A percentile compares a stretch with the other conserved stretches of the same genome.
Evolutionary conservation across 1,140 invertebrate genomes (phyloP).

Genomic region (Drepana arcuata): DNA sequence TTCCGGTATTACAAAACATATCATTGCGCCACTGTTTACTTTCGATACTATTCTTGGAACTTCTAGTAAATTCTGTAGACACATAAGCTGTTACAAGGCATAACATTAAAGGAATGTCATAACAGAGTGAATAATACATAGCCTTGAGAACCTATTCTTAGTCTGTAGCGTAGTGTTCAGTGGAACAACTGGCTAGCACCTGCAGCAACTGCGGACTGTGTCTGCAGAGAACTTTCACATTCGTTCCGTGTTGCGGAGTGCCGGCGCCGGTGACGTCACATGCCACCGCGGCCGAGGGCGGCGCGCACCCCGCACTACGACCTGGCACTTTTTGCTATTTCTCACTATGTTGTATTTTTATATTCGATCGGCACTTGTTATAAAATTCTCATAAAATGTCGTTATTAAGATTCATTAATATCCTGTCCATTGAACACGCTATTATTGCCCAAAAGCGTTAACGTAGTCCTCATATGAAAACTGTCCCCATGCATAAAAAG

Average conservation of each 20-base stretch:
- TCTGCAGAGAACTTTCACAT: slow-evolving; percentile 64
- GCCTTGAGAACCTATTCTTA: slow-evolving; percentile 10
- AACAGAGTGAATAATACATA: background rate
- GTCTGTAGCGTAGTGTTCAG: slow-evolving; percentile 15
- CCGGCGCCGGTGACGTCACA: slow-evolving; percentile 53
- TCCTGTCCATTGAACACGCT: too few species aligned
- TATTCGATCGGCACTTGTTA: too few species aligned
- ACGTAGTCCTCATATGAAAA: too few species aligned
- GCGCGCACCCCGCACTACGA: background rate
- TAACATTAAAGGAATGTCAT: slow-evolving; percentile 2
- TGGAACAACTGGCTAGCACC: slow-evolving; percentile 47
- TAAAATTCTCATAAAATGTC: too few species aligned
- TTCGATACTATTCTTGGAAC: slow-evolving; percentile 11
- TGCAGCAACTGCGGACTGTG: slow-evolving; percentile 38
- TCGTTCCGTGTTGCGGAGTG: slow-evolving; percentile 50
- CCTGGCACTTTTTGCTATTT: too few species aligned
- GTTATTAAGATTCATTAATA: too few species aligned
- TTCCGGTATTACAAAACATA: slow-evolving; percentile 25
- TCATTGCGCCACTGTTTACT: slow-evolving; percentile 17
- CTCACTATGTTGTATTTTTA: too few species aligned
- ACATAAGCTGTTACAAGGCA: slow-evolving; percentile 2
- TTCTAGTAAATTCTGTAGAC: slow-evolving; percentile 7
- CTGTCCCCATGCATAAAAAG: too few species aligned
- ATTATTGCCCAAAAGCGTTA: too few species aligned
- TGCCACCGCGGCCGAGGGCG: slow-evolving; percentile 14